phyloP scores from a whole-genome alignment of 1,140 invertebrate species.

The Phenacoccus solenopsis region DNA sequence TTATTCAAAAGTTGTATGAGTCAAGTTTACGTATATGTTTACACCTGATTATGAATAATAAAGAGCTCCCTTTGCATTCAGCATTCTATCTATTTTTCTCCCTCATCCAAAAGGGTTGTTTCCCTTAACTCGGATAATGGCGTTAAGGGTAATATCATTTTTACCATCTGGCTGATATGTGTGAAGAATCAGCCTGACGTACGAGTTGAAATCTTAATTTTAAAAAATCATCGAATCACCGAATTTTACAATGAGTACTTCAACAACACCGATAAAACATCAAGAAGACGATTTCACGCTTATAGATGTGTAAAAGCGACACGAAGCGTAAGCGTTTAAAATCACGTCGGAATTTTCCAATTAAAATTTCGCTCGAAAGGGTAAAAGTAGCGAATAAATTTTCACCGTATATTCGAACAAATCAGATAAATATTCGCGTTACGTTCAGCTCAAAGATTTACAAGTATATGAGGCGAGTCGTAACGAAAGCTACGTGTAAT shows the following conservation, averaged over 20 bases:
- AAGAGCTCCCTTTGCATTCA: background rate
- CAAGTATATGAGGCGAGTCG: too few species aligned
- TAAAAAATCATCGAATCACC: too few species aligned
- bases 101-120: background rate
- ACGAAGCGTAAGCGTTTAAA: too few species aligned
- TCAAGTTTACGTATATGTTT: background rate
- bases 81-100: background rate
- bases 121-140: too few species aligned
- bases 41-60: constrained; percentile 2
- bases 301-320: too few species aligned
- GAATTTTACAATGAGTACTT: too few species aligned
- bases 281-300: too few species aligned
- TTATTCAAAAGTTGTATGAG: background rate
- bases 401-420: background rate
- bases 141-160: too few species aligned
- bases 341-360: background rate
- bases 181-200: too few species aligned
- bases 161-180: too few species aligned
- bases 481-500: background rate
- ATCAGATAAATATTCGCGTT: background rate
- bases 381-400: background rate
- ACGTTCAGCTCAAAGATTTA: background rate
- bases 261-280: too few species aligned
- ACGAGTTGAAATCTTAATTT: too few species aligned
- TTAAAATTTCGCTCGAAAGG: background rate